Evolutionary conservation across 2,113 vertebrate genomes (phyloP), one percentile per base, ranked within the genome.

Genomic region (Sinocyclocheilus rhinocerous): DNA sequence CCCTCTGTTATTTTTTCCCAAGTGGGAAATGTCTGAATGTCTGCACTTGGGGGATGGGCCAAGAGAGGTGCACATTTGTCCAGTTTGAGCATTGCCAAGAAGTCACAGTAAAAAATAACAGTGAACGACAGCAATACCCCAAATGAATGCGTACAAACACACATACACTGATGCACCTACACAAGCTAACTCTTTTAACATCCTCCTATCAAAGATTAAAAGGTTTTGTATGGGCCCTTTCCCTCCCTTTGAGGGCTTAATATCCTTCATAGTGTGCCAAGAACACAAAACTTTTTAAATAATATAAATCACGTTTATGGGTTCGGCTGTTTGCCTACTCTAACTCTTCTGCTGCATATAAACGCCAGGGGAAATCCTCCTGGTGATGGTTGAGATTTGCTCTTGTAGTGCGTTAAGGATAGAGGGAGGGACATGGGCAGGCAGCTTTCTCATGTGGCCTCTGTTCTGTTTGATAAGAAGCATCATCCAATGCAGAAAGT

Each of bases 281-380:
- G 92, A 82, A 91, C 76, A 24, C 89, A 91, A 88, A 95, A 92
- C 90, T 95, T 95, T 95, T 90, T 94, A 91, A 93, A 95, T 92
- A 92, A 89, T 89, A 92, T 93, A 93, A 93, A 95, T 95, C 93
- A 95, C 55, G 87, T 94, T 94, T 92, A 95, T 94, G 90, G 92
- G 91, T 84, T 92, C 87, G 92, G 87, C 89, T 90, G 87, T 93
- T 91, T 93, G 92, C 92, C 91, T 90, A 88, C 92, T 92, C 89
- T 75, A 89, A 91, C 92, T 90, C 81, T 89, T 92, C 87, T 84
- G 81, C 90, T 91, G 89, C 92, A 88, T 88, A 87, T 91, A 86
- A 92, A 91, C 90, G 87, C 29, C 89, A 87, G 88, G 91, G 92
- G 91, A 92, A 92, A 93, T 93, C 91, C 87, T 91, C 81, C 88